Evolutionary conservation across 2,797 vertebrate genomes (phyloP), one percentile per base, ranked within the genome.

Genomic region (Poeciliopsis infans): DNA sequence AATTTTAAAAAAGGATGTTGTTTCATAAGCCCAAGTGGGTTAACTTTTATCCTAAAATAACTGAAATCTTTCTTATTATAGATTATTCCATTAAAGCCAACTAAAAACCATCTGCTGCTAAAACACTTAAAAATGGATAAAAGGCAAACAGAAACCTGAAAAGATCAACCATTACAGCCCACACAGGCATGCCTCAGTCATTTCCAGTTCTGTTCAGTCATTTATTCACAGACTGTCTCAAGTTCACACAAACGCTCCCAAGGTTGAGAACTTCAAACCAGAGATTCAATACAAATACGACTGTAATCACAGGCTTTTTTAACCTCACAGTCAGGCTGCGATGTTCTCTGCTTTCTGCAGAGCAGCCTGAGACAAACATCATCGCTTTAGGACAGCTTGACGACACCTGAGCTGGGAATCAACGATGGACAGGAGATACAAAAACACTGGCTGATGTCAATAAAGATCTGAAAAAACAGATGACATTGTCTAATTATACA

Each of bases 111-210:
- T 76, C 36, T 68, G 64, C n/a, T 18, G 33, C 51, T 49, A 12
- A 28, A 61, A 28, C 8, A 28, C 10, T 61, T 10, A 79, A 39
- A 78, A 80, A 23, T 47, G 11, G 25, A 69, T 49, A 11, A 49
- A 66, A 25, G 61, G 64, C 4, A 73, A 81, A 81, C 59, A 82
- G 33, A 77, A 74, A 79, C 25, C 79, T 64, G 80, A 57, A 83
- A 81, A 78, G 72, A 16, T 28, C 49, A 85, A 61, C 53, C 39
- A 45, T 75, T 36, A 41, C 15, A 47, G 51, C 76, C 61, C 66
- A 74, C 23, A 49, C 2, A 25, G 7, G 0, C 23, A 13, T 2
- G 7, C n/a, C 31, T 53, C 6, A 2, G 76, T 72, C 45, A 80
- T 79, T 79, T 80, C 43, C 80, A 75, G 85, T 39, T 31, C 12